A percentile compares a stretch with the other conserved stretches of the same genome.
These are phyloP conservation scores for Prolemur simus DNA, from an alignment of 2,113 vertebrate species.

Conservation along the genomic window DNA sequence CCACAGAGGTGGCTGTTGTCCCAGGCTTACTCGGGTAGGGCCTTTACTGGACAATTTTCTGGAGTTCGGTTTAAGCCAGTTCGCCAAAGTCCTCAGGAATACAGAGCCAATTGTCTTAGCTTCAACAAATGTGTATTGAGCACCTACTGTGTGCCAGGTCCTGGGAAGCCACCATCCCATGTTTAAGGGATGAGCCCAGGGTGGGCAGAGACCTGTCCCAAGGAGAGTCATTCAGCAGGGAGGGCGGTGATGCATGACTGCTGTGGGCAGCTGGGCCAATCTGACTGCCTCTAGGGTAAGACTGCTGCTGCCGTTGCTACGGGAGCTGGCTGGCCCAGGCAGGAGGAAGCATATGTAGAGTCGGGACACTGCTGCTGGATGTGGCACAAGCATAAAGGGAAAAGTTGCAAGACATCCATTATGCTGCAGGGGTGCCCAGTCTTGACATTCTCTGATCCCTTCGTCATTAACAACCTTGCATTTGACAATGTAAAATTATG, in stretches of 20 bases:
- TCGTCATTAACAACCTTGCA: background rate
- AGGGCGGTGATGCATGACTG: background rate
- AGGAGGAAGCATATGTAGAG: background rate
- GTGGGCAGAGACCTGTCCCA: background rate
- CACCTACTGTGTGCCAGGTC: fast-evolving
- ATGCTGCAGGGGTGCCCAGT: background rate
- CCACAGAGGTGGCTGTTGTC: background rate
- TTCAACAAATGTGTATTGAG: background rate
- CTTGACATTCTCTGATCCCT: background rate
- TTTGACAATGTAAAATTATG: background rate
- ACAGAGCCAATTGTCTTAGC: background rate
- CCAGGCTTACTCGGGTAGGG: background rate
- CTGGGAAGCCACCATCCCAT: background rate
- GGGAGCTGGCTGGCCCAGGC: too few species aligned
- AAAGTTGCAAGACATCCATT: fast-evolving
- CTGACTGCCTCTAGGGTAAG: background rate
- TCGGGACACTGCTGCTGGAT: background rate
- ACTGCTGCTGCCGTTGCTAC: fast-evolving
- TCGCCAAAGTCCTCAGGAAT: background rate
- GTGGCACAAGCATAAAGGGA: fast-evolving
- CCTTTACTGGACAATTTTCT: background rate
- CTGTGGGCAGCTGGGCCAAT: background rate
- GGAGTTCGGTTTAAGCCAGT: background rate
- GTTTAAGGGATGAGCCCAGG: background rate
- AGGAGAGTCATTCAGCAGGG: background rate